Conservation (phyloP, 2,888 invertebrate genomes). For the Ochlodes sylvanus region DNA sequence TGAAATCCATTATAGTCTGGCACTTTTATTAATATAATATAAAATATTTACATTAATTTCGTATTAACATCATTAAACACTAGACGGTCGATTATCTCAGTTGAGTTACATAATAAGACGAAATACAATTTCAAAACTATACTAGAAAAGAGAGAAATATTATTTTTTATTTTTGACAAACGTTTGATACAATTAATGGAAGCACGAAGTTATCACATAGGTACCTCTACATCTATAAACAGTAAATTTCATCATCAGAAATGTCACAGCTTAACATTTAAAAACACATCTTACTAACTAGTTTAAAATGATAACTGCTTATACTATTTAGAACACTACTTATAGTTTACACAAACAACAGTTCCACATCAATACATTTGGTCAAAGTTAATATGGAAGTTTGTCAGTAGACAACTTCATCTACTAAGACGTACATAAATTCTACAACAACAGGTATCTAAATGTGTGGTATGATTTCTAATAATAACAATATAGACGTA, state of each 20-base stretch:
- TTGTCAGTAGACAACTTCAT: neutral
- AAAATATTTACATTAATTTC: slow-evolving; percentile 69
- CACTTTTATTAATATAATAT: slow-evolving; percentile 71
- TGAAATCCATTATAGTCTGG: slow-evolving; percentile 63
- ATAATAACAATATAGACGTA: neutral
- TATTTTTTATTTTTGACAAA: slow-evolving; percentile 32
- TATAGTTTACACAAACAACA: neutral
- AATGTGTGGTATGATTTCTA: neutral
- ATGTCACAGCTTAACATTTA: neutral
- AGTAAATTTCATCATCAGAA: neutral
- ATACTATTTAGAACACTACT: neutral
- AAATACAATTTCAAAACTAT: slow-evolving; percentile 22
- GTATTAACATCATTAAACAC: slow-evolving; percentile 48
- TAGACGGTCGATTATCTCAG: slow-evolving; percentile 59
- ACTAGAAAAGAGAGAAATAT: slow-evolving; percentile 54
- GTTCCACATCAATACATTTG: slow-evolving; percentile 21
- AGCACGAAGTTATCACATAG: slow-evolving; percentile 51
- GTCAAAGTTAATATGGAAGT: slow-evolving; percentile 5
- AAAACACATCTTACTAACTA: neutral
- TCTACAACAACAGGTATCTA: neutral
- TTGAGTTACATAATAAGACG: slow-evolving; percentile 52
- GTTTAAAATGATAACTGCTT: slow-evolving; percentile 5
- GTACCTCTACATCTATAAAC: slow-evolving; percentile 16
- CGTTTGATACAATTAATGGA: slow-evolving; percentile 49
- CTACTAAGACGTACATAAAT: neutral